Percentiles rank a stretch among this genome's conserved stretches.
Conservation (phyloP, 2,797 vertebrate species). For the Poeciliopsis infans region DNA sequence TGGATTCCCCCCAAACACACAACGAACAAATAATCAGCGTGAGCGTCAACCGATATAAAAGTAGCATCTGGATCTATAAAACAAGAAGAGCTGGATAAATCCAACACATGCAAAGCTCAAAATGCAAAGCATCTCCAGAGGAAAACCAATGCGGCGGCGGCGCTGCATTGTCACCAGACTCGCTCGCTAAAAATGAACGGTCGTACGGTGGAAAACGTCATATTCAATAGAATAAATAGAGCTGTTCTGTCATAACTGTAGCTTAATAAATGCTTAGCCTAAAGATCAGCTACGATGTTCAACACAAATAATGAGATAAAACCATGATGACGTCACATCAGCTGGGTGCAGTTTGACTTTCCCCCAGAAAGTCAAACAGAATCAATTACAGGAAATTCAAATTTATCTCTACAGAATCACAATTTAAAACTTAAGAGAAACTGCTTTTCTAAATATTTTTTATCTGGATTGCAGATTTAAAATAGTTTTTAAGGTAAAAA, state of each 20-base stretch:
- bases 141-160: conserved; percentile 11
- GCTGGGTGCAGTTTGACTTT: conserved; percentile 4
- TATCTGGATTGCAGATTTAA: conserved; percentile 10
- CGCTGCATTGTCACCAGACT: conserved; percentile 24
- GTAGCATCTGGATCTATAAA: conserved; percentile 8
- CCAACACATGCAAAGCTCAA: conserved; percentile 29
- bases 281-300: conserved; percentile 20
- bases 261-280: conserved; percentile 25
- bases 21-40: neutral
- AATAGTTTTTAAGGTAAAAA: neutral
- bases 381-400: neutral
- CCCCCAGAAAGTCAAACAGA: neutral
- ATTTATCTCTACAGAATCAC: neutral
- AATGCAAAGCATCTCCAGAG: conserved; percentile 19
- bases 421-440: neutral
- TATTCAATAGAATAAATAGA: conserved; percentile 54
- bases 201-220: conserved; percentile 26
- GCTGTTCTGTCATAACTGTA: conserved; percentile 35
- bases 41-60: neutral
- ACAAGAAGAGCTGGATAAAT: conserved; percentile 22
- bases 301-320: conserved; percentile 25
- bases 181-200: conserved; percentile 18
- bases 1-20: neutral
- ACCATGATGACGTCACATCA: conserved; percentile 14
- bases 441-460: neutral